phyloP scores from a whole-genome alignment of 2,113 vertebrate species.

The Geococcyx californianus region DNA sequence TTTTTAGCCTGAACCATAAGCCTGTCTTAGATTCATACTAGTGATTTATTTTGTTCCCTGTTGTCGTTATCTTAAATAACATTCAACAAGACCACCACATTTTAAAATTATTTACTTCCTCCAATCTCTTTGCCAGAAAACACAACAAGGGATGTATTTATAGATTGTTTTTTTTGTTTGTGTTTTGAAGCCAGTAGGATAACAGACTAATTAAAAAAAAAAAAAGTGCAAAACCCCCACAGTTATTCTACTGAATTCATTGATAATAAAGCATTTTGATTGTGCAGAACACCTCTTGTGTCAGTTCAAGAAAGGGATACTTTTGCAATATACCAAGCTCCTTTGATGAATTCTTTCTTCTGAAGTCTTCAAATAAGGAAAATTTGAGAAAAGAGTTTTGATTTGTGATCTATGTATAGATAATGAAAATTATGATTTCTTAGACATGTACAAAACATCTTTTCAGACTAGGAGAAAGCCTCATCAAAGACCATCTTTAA shows the following conservation, averaged over 20 bases:
- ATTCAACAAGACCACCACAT: background rate
- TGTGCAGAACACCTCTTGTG: background rate
- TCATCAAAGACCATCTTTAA: background rate
- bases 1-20: slow-evolving; percentile 32
- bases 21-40: background rate
- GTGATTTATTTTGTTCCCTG: slow-evolving; percentile 35
- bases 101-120: background rate
- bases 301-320: background rate
- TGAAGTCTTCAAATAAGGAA: background rate
- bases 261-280: slow-evolving; percentile 43
- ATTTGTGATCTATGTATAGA: background rate
- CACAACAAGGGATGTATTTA: background rate
- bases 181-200: slow-evolving; percentile 38
- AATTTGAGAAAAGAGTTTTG: background rate
- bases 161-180: background rate
- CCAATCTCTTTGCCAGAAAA: background rate
- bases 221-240: background rate
- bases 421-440: background rate
- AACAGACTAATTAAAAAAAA: slow-evolving; percentile 50
- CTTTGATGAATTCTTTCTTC: background rate
- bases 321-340: background rate
- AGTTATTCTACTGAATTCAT: slow-evolving; percentile 36
- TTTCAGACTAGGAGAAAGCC: background rate
- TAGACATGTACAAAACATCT: background rate
- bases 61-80: slow-evolving; percentile 51